phyloP scores from a whole-genome alignment of 2,888 invertebrate species.

The Zootermopsis nevadensis region DNA sequence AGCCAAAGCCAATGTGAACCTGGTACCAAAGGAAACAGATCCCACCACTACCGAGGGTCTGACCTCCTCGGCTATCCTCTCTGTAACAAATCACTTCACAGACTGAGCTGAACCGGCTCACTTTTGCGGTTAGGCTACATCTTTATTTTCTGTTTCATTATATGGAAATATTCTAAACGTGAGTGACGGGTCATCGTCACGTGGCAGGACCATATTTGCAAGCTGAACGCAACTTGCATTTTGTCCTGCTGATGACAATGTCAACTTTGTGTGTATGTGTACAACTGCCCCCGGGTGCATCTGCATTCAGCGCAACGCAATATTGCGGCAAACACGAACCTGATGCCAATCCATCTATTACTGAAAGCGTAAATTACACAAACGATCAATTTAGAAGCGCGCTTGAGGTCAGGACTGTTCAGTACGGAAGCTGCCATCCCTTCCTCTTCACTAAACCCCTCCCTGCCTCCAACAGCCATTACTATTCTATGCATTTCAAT shows the following conservation, averaged over 20 bases:
- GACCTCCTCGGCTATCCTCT: too few relatives aligned
- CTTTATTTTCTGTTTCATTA: neutral
- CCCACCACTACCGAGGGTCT: too few relatives aligned
- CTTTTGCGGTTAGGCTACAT: neutral
- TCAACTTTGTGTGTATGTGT: neutral
- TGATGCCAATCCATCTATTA: conserved; percentile 22
- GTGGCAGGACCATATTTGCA: neutral
- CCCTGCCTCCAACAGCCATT: neutral
- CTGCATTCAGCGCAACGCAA: neutral
- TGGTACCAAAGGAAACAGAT: too few relatives aligned
- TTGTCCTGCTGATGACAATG: neutral
- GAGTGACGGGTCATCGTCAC: neutral
- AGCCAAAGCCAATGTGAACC: too few relatives aligned
- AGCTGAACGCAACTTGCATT: neutral
- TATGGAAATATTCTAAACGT: neutral
- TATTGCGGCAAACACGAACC: neutral
- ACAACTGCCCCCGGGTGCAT: neutral
- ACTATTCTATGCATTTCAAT: conserved; percentile 18
- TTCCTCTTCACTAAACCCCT: neutral
- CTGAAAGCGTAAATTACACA: conserved; percentile 35
- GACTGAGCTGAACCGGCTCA: too few relatives aligned
- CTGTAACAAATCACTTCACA: too few relatives aligned
- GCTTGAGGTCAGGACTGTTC: conserved; percentile 7
- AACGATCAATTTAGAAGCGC: conserved; percentile 32
- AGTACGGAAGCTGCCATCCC: neutral